Percentiles rank a stretch among this genome's conserved stretches.
phyloP scores from a whole-genome alignment of 2,888 invertebrate species.

The Drosophila prostipennis region DNA sequence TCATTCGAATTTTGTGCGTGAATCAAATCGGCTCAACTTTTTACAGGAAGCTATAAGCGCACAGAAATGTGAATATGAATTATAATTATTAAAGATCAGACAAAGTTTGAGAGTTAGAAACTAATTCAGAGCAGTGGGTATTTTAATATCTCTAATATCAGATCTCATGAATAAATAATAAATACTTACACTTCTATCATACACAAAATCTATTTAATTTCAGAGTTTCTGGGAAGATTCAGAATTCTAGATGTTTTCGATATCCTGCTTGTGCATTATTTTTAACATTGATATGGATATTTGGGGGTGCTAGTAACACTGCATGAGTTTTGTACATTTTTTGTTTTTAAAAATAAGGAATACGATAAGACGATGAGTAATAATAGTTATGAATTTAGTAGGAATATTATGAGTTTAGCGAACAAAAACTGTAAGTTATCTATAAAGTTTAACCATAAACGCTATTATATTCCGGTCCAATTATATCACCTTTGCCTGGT shows the following conservation, averaged over 20 bases:
- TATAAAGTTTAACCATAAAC: background rate
- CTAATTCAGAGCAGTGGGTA: background rate
- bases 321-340: background rate
- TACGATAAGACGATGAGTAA: no score
- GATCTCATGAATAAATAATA: constrained; percentile 23
- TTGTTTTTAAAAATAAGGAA: no score
- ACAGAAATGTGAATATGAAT: background rate
- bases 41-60: background rate
- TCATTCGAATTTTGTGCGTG: background rate
- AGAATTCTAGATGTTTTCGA: background rate
- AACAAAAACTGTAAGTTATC: background rate
- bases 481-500: background rate
- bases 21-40: background rate
- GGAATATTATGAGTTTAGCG: background rate
- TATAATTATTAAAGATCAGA: background rate
- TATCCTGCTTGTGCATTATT: constrained; percentile 29
- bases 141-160: background rate
- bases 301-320: background rate
- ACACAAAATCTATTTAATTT: background rate
- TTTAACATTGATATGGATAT: constrained; percentile 45
- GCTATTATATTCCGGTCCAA: background rate
- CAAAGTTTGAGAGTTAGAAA: background rate
- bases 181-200: constrained; percentile 32
- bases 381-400: background rate
- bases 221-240: constrained; percentile 3